These are phyloP conservation scores for Parnassius orleans DNA, from an alignment of 2,888 invertebrate genomes.

Conservation along the genomic window DNA sequence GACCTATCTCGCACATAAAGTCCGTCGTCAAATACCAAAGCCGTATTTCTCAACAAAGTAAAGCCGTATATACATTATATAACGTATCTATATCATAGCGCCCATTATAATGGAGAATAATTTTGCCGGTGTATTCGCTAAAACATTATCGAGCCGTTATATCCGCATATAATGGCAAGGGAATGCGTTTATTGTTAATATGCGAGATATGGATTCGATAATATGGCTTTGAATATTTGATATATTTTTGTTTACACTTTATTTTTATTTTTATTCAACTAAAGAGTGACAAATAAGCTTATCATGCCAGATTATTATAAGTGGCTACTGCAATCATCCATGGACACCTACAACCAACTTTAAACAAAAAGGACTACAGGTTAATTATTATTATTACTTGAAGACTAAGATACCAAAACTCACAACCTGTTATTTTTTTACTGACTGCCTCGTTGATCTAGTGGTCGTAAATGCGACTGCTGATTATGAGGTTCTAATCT, in stretches of 20 bases:
- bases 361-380: too few species aligned
- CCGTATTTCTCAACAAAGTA: conserved; percentile 26
- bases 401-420: too few species aligned
- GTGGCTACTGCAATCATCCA: too few species aligned
- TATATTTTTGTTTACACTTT: background rate
- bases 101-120: conserved; percentile 24
- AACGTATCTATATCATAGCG: conserved; percentile 6
- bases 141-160: conserved; percentile 20
- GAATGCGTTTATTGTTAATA: conserved; percentile 21
- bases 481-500: too few species aligned
- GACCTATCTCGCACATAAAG: conserved; percentile 21
- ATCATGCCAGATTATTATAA: too few species aligned
- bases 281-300: too few species aligned
- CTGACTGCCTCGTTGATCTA: too few species aligned
- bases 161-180: conserved; percentile 4
- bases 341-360: too few species aligned
- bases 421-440: too few species aligned
- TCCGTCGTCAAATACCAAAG: conserved; percentile 28
- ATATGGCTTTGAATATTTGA: conserved; percentile 10
- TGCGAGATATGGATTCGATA: conserved; percentile 18
- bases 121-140: conserved; percentile 23
- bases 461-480: too few species aligned
- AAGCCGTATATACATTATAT: conserved; percentile 6
- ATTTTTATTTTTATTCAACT: too few species aligned
- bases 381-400: too few species aligned